Base-by-base conservation (phyloP, 2,113 vertebrate species). In the Notechis scutatus region DNA sequence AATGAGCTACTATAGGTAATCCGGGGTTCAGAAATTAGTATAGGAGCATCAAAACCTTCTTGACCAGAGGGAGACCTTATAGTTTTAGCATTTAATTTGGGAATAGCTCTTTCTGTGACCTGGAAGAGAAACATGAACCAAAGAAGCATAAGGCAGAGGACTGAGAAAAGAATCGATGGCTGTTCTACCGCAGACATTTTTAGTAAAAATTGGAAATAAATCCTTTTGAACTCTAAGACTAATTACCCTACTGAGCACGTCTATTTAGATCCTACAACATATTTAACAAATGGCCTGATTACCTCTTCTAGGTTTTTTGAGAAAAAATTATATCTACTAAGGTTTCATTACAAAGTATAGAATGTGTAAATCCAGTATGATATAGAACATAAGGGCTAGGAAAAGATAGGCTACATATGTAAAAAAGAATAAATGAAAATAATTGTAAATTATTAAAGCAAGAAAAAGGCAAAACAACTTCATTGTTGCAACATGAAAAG, bases 1-100 rank as follows among this genome's bases (percentile, higher is more conserved):
- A 99, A 98, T 39, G 98, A 97, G 69, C 97, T 98, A 96, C 97
- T 98, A 90, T 96, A 97, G 94, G 94, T 97, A 95, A 94, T 0
- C 1, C 2, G 91, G 15, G 94, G 50, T 26, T 96, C 94, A 26
- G 96, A 96, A 64, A 24, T 1, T 2, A 57, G 2, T 52, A 91
- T 47, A 74, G 94, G 91, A 42, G 94, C 93, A 85, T 39, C 87
- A 54, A 92, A 74, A 55, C 93, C 92, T 8, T 92, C 95, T 39
- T 0, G 92, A 4, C 59, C 10, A 14, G 29, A 15, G 64, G 85
- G 69, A 21, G 57, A 61, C 47, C 93, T 88, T 59, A 23, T 87
- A 59, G 29, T 74, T 92, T 95, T 93, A 92, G 95, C 93, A 89
- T 93, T 39, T 69, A 29, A 8, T 69, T 29, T 96, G 15, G 92